Conservation (phyloP, 2,797 vertebrate genomes). For the Pseudomugil gertrudae region DNA sequence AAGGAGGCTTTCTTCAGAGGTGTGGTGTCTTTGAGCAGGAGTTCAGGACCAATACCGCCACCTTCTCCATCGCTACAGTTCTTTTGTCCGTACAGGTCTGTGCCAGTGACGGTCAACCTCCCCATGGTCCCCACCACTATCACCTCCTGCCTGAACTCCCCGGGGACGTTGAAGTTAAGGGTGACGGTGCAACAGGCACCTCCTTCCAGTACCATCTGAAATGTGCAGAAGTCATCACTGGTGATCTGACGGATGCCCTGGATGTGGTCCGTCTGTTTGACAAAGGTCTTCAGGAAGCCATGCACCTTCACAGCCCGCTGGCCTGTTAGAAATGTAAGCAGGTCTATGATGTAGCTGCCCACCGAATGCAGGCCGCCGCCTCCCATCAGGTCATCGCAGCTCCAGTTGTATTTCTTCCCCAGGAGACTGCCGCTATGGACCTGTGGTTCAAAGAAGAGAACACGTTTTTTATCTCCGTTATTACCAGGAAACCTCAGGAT, state of each 20-base stretch:
- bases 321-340: constrained; percentile 94
- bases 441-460: constrained; percentile 46
- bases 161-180: constrained; percentile 96
- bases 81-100: constrained; percentile 94
- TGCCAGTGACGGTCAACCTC: constrained; percentile 89
- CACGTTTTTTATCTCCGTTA: neutral
- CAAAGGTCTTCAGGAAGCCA: constrained; percentile 95
- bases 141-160: constrained; percentile 95
- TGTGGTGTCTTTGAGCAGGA: constrained; percentile 91
- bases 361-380: constrained; percentile 96
- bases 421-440: constrained; percentile 95
- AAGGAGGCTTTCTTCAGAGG: constrained; percentile 90
- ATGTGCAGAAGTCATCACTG: constrained; percentile 98
- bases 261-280: constrained; percentile 98
- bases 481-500: neutral
- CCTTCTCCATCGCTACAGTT: constrained; percentile 80
- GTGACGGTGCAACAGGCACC: constrained; percentile 97
- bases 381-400: constrained; percentile 98
- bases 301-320: constrained; percentile 94
- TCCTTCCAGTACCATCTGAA: constrained; percentile 96
- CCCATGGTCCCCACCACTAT: constrained; percentile 90
- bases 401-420: constrained; percentile 99
- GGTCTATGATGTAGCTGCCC: constrained; percentile 98
- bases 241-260: constrained; percentile 98
- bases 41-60: constrained; percentile 82